These are phyloP conservation scores for Kuschelorhynchus macadamiae DNA, from an alignment of 2,888 invertebrate genomes.

Conservation along the genomic window DNA sequence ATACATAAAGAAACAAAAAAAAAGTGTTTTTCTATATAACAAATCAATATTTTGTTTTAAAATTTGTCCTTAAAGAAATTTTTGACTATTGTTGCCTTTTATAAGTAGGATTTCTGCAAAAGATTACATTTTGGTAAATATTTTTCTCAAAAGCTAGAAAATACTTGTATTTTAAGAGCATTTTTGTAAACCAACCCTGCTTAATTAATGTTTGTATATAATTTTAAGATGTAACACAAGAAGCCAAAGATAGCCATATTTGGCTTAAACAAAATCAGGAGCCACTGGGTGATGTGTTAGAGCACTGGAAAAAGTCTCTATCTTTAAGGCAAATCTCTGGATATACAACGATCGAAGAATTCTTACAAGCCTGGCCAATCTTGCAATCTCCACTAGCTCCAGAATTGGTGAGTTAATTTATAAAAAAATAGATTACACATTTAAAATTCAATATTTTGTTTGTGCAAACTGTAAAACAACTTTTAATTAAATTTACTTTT, in stretches of 20 bases:
- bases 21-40: background rate
- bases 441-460: background rate
- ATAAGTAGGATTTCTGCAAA: background rate
- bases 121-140: background rate
- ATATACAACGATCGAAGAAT: conserved; percentile 1
- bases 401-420: conserved; percentile 8
- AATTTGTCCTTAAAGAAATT: conserved; percentile 3
- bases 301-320: conserved; percentile 14
- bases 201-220: conserved; percentile 1
- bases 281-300: conserved; percentile 7
- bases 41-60: background rate
- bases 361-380: conserved; percentile 4
- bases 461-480: no score
- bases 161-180: background rate
- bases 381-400: conserved; percentile 8
- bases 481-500: background rate
- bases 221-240: conserved; percentile 8
- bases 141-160: background rate
- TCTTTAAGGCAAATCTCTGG: conserved; percentile 1
- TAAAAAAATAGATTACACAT: background rate
- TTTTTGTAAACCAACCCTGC: background rate
- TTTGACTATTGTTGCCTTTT: no score
- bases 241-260: conserved; percentile 7
- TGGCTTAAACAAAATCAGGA: conserved; percentile 10
- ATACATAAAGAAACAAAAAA: no score